phyloP scores from a whole-genome alignment of 23 tunicate species.

The Corella eumyota region DNA sequence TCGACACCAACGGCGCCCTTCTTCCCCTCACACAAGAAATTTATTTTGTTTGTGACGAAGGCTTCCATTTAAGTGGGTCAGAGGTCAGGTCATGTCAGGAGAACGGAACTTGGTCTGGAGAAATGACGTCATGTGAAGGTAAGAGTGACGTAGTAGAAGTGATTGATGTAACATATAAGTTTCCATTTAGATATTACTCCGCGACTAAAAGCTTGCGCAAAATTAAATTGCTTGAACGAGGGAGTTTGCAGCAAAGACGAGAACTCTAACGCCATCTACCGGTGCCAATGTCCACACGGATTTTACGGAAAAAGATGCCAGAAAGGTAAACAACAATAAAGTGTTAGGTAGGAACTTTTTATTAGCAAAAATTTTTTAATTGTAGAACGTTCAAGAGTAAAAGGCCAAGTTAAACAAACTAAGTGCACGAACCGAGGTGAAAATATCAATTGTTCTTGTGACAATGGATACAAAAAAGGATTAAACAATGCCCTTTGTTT shows the following conservation, averaged over 20 bases:
- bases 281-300: constrained; percentile 17
- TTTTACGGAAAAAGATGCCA: constrained; percentile 37
- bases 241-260: constrained; percentile 14
- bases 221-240: constrained; percentile 20
- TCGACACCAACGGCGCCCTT: constrained; percentile 23
- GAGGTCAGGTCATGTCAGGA: constrained; percentile 12
- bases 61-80: constrained; percentile 27
- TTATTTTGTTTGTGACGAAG: constrained; percentile 46
- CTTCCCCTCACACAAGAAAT: neutral
- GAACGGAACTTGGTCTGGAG: constrained; percentile 37
- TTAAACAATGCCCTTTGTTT: constrained; percentile 18
- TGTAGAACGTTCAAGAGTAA: no score
- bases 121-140: constrained; percentile 15
- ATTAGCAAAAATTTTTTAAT: no score
- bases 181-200: constrained; percentile 1
- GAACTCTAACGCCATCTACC: neutral
- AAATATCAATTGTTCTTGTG: constrained; percentile 11
- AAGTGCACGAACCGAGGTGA: constrained; percentile 1
- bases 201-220: constrained; percentile 11
- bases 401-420: constrained; percentile 9
- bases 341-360: no score
- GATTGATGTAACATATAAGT: neutral
- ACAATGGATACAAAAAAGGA: constrained; percentile 17
- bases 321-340: constrained; percentile 14
- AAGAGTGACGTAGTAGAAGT: neutral